A percentile compares a stretch with the other conserved stretches of the same genome.
These are phyloP conservation scores for Cydia fagiglandana DNA, from an alignment of 1,140 invertebrate species.

Conservation along the genomic window DNA sequence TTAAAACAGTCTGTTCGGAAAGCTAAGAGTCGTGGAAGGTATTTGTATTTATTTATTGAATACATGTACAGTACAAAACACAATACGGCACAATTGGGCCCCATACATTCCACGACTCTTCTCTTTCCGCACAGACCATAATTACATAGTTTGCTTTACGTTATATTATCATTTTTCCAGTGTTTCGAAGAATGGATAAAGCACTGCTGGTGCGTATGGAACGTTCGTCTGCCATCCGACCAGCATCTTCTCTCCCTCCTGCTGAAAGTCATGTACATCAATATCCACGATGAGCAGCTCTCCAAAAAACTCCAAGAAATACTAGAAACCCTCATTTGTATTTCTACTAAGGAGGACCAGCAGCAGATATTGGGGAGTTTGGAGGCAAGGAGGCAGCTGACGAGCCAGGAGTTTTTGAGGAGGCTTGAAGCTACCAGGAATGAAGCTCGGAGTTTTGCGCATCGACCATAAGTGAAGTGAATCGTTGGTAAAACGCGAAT, in stretches of 20 bases:
- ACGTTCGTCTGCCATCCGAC: conserved; percentile 54
- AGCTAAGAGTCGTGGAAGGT: no score
- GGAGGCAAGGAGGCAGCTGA: neutral
- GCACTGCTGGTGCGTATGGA: conserved; percentile 66
- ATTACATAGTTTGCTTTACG: no score
- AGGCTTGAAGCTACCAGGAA: conserved; percentile 5
- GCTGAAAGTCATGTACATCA: conserved; percentile 28
- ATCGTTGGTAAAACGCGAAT: neutral
- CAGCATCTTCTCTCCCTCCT: conserved; percentile 51
- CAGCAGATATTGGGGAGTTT: conserved; percentile 16
- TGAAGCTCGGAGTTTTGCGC: neutral
- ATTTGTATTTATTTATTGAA: no score
- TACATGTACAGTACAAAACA: no score
- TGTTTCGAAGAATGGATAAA: conserved; percentile 61
- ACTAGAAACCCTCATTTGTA: conserved; percentile 14
- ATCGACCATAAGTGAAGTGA: neutral
- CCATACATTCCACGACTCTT: no score
- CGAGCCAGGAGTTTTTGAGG: conserved; percentile 9
- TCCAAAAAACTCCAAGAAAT: conserved; percentile 20
- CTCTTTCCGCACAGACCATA: no score
- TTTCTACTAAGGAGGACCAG: conserved; percentile 6
- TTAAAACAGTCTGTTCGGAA: no score
- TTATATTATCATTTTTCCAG: conserved; percentile 46
- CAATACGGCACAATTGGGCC: no score
- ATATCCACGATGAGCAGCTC: neutral